phyloP scores from a whole-genome alignment of 2,113 vertebrate genomes.

The Podarcis muralis region DNA sequence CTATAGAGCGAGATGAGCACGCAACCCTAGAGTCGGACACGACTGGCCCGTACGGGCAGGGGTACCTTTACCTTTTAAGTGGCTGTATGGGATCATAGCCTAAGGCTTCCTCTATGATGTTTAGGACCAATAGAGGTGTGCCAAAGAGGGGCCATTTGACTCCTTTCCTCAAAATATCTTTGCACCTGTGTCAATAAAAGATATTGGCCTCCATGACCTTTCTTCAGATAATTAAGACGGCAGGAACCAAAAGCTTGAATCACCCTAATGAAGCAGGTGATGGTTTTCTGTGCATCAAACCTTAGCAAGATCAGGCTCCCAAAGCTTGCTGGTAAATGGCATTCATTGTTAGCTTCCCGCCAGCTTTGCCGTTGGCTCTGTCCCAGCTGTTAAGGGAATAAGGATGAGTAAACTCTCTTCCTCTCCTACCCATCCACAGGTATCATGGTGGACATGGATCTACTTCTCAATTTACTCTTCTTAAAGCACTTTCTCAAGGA shows the following conservation, averaged over 20 bases:
- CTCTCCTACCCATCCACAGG: slow-evolving; percentile 4
- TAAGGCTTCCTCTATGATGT: background rate
- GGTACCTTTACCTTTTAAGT: no score
- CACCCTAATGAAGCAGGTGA: background rate
- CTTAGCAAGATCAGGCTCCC: slow-evolving; percentile 12
- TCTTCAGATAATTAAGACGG: background rate
- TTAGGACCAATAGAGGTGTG: background rate
- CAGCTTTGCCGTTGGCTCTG: background rate
- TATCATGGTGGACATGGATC: background rate
- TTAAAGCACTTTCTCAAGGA: no score
- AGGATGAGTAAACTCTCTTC: background rate
- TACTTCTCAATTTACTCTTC: background rate
- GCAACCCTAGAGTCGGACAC: no score
- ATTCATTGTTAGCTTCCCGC: slow-evolving; percentile 23
- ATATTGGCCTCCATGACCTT: background rate
- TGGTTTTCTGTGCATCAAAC: slow-evolving; percentile 9
- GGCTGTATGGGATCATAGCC: no score
- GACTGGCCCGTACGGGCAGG: no score
- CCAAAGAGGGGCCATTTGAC: background rate
- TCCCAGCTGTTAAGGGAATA: background rate
- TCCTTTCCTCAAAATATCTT: background rate
- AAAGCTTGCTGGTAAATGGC: slow-evolving; percentile 27
- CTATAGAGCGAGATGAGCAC: no score
- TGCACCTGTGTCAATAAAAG: background rate
- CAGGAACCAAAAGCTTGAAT: background rate